Evolutionary conservation across 2,888 invertebrate species (phyloP).

Genomic region (Trypoxylon attenuatum): DNA sequence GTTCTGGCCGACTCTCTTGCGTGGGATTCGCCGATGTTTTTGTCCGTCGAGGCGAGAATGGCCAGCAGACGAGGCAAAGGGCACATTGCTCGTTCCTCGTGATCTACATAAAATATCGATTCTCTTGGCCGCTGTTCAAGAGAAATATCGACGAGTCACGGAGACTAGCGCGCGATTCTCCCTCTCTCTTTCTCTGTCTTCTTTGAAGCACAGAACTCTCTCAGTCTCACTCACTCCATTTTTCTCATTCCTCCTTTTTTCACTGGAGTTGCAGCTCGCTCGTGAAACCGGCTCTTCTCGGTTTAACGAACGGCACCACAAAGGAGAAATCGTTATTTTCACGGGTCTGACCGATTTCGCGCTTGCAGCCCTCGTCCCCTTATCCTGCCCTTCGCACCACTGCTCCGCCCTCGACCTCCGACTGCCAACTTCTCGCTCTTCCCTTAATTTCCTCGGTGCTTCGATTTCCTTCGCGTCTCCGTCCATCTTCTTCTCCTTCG

Average conservation of each 20-base stretch:
- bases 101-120: conserved; percentile 69
- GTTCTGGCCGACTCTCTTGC: conserved; percentile 20
- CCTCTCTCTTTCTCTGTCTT: not conserved
- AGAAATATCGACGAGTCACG: conserved; percentile 66
- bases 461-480: no score
- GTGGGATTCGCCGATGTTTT: conserved; percentile 46
- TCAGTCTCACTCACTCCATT: not conserved
- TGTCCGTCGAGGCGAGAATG: conserved; percentile 50
- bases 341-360: conserved; percentile 67
- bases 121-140: conserved; percentile 37
- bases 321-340: conserved; percentile 71
- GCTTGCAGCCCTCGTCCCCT: conserved; percentile 59
- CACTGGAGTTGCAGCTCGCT: no score
- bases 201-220: no score
- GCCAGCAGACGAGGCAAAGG: conserved; percentile 34
- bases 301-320: conserved; percentile 58
- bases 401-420: conserved; percentile 38
- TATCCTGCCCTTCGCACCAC: conserved; percentile 18
- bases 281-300: conserved; percentile 49
- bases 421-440: no score
- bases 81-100: conserved; percentile 50
- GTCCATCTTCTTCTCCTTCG: conserved; percentile 11
- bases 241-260: not conserved
- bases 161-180: conserved; percentile 33
- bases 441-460: conserved; percentile 15